Base-by-base conservation (phyloP, 1,140 invertebrate genomes). In the Rhopalosiphum maidis region DNA sequence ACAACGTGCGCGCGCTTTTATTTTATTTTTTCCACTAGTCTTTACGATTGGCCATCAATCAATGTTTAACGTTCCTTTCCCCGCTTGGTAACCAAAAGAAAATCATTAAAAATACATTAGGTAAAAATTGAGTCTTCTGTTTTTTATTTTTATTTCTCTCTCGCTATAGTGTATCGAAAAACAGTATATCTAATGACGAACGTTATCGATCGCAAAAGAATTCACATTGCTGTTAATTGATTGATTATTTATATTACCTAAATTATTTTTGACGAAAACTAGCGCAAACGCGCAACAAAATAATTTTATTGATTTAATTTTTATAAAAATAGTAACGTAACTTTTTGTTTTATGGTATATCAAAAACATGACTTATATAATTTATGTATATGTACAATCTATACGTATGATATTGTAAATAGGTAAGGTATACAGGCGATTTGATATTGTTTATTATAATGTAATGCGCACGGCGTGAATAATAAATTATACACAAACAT, bases 81-180 rank as follows among this genome's bases (percentile, higher is more conserved):
- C 46, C 82, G 60, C 48, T 68, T 25, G 25, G 15, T 43, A 68
- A 90, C 23, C 54, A 43, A 85, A 55, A 37, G 48, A 93, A 93
- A 83, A 85, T 48, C 83, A 93, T 89, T 88, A 94, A 93, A 94
- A 94, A 94, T 30, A 43, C 91, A 94, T 93, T 89, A 93, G 90
- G 43, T 86, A 55, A 43, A n/a, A 55, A 88, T 88, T 88, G 55
- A 60, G 88, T 92, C 41, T 86, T 94, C 85, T 46, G 82, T 93
- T 60, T 90, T 48, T 51, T 93, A 91, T 87, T 51, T 43, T 54
- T 93, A 68, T 55, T 55, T 92, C 43, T 25, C 51, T 68, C 60
- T 91, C n/a, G 23, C 15, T 54, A 2, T 41, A 35, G 77, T 37
- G 7, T 37, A 83, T 82, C 68, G 68, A 68, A 90, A 90, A 90